Percentiles rank a stretch among this genome's conserved stretches.
Evolutionary conservation across 2,888 invertebrate species (phyloP).

Genomic region (Cremastobaeus sp.): DNA sequence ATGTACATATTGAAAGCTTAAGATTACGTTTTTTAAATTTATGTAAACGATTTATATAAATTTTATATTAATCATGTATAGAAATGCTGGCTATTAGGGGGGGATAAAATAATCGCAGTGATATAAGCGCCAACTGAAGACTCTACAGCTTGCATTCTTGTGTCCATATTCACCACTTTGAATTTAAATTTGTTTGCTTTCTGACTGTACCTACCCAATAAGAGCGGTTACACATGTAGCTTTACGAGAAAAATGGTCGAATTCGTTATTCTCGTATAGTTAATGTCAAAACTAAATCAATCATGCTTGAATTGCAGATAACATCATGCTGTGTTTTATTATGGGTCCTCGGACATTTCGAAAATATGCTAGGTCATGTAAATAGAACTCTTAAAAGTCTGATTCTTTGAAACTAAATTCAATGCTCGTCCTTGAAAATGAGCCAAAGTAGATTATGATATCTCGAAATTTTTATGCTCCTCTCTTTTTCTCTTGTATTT

Average conservation of each 20-base stretch:
- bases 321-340: too few species aligned
- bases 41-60: too few species aligned
- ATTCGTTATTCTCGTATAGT: conserved; percentile 28
- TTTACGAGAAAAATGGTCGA: conserved; percentile 33
- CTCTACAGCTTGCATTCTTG: conserved; percentile 47
- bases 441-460: conserved; percentile 46
- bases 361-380: conserved; percentile 50
- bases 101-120: too few species aligned
- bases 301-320: too few species aligned
- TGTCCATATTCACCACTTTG: conserved; percentile 35
- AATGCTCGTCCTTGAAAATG: conserved; percentile 45
- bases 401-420: conserved; percentile 31
- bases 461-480: conserved; percentile 25
- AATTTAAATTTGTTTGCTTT: conserved; percentile 51
- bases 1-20: too few species aligned
- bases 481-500: conserved; percentile 16
- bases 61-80: too few species aligned
- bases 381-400: conserved; percentile 47
- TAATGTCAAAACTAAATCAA: conserved; percentile 45
- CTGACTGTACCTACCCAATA: conserved; percentile 15
- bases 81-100: too few species aligned
- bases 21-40: too few species aligned
- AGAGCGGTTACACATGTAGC: conserved; percentile 8
- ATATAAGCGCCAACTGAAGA: too few species aligned
- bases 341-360: conserved; percentile 13